Percentiles rank a stretch among this genome's conserved stretches.
Evolutionary conservation across 2,797 vertebrate genomes (phyloP).

Genomic region (Coracias cyanogaster): DNA sequence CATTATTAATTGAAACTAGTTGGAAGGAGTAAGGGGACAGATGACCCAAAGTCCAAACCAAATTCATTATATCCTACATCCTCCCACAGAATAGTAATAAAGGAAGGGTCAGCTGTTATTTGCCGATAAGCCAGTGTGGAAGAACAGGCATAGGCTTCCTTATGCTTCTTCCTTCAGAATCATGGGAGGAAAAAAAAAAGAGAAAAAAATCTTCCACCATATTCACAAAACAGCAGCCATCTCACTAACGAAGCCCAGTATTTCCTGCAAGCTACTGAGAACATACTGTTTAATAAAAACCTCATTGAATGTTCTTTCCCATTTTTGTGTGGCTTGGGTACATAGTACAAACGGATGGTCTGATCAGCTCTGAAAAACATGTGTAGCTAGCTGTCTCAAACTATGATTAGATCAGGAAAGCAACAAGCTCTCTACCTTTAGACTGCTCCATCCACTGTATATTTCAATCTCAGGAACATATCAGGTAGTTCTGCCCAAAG

Average conservation of each 20-base stretch:
- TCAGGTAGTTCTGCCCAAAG: not conserved
- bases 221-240: not conserved
- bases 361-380: not conserved
- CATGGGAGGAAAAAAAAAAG: not conserved
- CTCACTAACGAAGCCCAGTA: not conserved
- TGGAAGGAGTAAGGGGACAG: not conserved
- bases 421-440: not conserved
- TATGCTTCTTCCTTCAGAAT: not conserved
- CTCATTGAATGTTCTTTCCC: not conserved
- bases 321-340: not conserved
- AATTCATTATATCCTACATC: not conserved
- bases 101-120: not conserved
- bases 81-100: not conserved
- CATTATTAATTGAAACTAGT: not conserved
- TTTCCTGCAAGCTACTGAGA: not conserved
- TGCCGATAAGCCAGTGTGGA: not conserved
- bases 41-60: not conserved
- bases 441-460: not conserved
- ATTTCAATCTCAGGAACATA: not conserved
- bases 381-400: not conserved
- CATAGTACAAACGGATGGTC: not conserved
- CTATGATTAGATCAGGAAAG: not conserved
- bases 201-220: not conserved
- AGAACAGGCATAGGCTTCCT: not conserved
- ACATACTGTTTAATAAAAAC: not conserved